A percentile compares a stretch with the other conserved stretches of the same genome.
phyloP scores from a whole-genome alignment of 2,797 vertebrate species.

The Aphelocoma californica region DNA sequence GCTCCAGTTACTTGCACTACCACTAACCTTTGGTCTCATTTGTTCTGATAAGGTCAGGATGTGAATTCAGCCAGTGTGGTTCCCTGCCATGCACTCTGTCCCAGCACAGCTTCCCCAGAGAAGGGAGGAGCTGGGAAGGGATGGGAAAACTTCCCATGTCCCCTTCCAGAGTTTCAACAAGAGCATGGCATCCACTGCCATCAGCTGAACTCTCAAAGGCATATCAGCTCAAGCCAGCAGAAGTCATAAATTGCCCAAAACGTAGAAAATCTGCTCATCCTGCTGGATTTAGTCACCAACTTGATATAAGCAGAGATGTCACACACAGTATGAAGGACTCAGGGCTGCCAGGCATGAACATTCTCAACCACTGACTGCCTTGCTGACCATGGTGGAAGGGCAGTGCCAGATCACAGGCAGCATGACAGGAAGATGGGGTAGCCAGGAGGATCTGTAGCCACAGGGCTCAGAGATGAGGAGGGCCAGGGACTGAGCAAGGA shows the following conservation, averaged over 20 bases:
- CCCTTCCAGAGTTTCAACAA: neutral
- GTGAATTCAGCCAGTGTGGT: fast-evolving
- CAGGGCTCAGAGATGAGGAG: neutral
- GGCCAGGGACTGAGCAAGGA: too few species aligned
- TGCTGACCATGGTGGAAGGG: neutral
- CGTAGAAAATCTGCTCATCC: neutral
- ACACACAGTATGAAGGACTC: fast-evolving
- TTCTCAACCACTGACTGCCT: neutral
- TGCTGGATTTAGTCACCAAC: fast-evolving
- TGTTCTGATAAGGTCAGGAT: neutral
- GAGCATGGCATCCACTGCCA: neutral
- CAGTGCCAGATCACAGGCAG: neutral
- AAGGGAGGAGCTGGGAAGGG: neutral
- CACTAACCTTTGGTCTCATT: neutral
- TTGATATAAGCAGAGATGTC: neutral
- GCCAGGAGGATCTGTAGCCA: neutral
- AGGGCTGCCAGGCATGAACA: fast-evolving
- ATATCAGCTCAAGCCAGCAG: neutral
- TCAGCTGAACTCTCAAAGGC: neutral
- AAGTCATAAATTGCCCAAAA: neutral
- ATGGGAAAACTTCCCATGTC: neutral
- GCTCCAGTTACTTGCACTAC: neutral
- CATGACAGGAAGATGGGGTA: neutral
- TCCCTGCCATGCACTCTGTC: neutral
- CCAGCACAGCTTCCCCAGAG: neutral